phyloP scores from a whole-genome alignment of 1,140 invertebrate genomes.

The Drosophila arizonae region DNA sequence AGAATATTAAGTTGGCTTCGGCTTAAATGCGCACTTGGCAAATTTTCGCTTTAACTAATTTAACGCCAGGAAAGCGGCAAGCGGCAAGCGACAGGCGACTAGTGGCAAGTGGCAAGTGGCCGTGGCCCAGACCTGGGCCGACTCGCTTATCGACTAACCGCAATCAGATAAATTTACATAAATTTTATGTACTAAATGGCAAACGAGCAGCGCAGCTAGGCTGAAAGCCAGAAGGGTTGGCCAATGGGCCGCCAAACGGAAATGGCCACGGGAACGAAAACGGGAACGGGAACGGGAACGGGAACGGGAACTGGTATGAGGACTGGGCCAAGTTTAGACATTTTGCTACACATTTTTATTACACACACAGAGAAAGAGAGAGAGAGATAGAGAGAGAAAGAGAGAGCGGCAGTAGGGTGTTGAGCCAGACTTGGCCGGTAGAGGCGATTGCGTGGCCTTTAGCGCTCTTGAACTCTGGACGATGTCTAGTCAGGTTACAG shows the following conservation, averaged over 20 bases:
- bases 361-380: conserved; percentile 23
- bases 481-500: not conserved
- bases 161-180: conserved; percentile 71
- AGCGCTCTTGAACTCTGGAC: conserved; percentile 35
- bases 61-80: conserved; percentile 48
- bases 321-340: conserved; percentile 56
- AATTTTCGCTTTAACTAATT: conserved; percentile 59
- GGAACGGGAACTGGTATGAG: not conserved
- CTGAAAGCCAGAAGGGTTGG: conserved; percentile 18
- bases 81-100: conserved; percentile 29
- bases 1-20: conserved; percentile 38
- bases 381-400: not conserved
- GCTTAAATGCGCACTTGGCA: conserved; percentile 19
- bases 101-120: conserved; percentile 34
- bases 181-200: conserved; percentile 58
- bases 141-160: conserved; percentile 54
- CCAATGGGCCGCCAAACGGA: not conserved
- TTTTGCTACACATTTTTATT: conserved; percentile 62
- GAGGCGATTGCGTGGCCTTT: conserved; percentile 50
- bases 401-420: not conserved
- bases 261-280: not conserved
- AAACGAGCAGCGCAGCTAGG: conserved; percentile 14
- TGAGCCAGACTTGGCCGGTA: conserved; percentile 33
- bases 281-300: no score
- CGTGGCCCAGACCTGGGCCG: not conserved